Conservation (phyloP, 2,113 vertebrate genomes). For the Chaetops frenatus region DNA sequence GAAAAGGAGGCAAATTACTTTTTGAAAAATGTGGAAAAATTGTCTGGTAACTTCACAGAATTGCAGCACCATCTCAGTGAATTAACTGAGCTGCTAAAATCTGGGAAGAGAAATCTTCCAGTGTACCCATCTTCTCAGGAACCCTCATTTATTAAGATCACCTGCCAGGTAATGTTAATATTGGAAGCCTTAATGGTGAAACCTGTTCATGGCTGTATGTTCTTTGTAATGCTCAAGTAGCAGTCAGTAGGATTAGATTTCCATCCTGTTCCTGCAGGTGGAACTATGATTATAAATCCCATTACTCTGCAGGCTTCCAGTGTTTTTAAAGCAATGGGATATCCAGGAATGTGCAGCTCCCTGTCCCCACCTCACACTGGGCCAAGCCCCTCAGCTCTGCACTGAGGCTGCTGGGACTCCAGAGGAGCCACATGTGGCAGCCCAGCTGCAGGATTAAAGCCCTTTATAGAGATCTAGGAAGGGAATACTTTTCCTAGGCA, state of each 20-base stretch:
- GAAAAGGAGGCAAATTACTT: conserved; percentile 73
- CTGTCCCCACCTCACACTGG: rapidly evolving
- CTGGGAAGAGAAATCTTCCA: conserved; percentile 69
- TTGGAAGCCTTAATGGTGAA: background rate
- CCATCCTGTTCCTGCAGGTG: background rate
- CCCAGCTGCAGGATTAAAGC: background rate
- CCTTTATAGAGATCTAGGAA: background rate
- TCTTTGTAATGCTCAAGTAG: background rate
- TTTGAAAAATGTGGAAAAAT: conserved; percentile 74
- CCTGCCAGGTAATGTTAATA: conserved; percentile 83
- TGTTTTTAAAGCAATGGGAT: background rate
- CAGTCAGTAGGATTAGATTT: background rate
- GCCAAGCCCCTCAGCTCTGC: background rate
- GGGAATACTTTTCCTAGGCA: background rate
- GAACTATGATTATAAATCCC: background rate
- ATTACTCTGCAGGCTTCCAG: background rate
- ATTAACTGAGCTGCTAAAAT: conserved; percentile 76
- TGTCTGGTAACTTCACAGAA: conserved; percentile 78
- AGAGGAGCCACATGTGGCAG: no score
- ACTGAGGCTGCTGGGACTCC: background rate
- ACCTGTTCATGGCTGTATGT: background rate
- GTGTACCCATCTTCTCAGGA: conserved; percentile 78
- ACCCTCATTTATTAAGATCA: conserved; percentile 82
- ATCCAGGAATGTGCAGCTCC: background rate
- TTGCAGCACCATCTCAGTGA: conserved; percentile 80